Evolutionary conservation across 2,888 invertebrate genomes (phyloP).

Genomic region (Habroteleia sp.): DNA sequence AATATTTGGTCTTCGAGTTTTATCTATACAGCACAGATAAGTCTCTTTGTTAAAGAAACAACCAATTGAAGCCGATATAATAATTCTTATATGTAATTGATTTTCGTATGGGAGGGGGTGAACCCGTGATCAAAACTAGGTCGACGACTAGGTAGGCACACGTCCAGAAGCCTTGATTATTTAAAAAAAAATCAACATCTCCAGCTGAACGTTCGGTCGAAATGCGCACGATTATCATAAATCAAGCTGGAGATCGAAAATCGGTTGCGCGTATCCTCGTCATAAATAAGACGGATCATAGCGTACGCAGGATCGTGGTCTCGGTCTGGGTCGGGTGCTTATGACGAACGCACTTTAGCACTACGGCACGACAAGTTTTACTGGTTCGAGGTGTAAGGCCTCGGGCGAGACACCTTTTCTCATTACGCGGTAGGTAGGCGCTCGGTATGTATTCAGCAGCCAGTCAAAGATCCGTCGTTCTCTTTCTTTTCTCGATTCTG

Average conservation of each 20-base stretch:
- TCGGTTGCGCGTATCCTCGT: constrained; percentile 1
- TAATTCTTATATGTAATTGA: too few relatives aligned
- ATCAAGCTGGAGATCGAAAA: constrained; percentile 8
- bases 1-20: too few relatives aligned
- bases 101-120: too few relatives aligned
- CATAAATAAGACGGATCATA: constrained; percentile 41
- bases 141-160: too few relatives aligned
- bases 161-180: too few relatives aligned
- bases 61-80: too few relatives aligned
- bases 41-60: too few relatives aligned
- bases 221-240: constrained; percentile 3
- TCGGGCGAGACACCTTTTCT: constrained; percentile 75
- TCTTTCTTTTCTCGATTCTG: constrained; percentile 53
- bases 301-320: constrained; percentile 21
- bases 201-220: too few relatives aligned
- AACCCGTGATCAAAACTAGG: too few relatives aligned
- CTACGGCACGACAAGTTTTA: constrained; percentile 78
- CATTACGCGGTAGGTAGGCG: constrained; percentile 72
- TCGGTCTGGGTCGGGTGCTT: constrained; percentile 18
- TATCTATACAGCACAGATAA: too few relatives aligned
- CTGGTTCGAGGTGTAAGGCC: constrained; percentile 80
- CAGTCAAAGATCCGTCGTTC: constrained; percentile 59
- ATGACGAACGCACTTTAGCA: constrained; percentile 71
- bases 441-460: constrained; percentile 54
- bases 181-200: too few relatives aligned